Percentiles rank a stretch among this genome's conserved stretches.
These are phyloP conservation scores for Embiotoca jacksoni DNA, from an alignment of 2,113 vertebrate genomes.

Conservation along the genomic window DNA sequence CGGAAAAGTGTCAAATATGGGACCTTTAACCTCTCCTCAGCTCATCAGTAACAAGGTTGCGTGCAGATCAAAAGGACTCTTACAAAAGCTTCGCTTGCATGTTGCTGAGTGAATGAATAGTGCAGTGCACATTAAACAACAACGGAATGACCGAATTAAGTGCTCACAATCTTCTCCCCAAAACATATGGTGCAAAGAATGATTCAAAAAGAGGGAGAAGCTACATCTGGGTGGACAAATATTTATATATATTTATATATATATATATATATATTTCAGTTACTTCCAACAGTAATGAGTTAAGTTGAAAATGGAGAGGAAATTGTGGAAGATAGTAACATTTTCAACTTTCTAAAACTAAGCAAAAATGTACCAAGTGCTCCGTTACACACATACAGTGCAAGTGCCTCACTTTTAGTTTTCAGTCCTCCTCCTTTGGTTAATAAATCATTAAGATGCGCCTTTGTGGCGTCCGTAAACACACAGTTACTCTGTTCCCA, in stretches of 20 bases:
- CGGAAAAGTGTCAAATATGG: no score
- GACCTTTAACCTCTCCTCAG: no score
- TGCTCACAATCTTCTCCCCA: not conserved
- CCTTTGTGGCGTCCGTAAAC: conserved; percentile 26
- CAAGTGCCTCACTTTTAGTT: conserved; percentile 72
- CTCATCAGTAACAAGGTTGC: conserved; percentile 11
- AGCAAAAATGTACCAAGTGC: conserved; percentile 49
- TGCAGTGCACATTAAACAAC: conserved; percentile 28
- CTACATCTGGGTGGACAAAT: not conserved
- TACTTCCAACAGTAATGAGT: conserved; percentile 34
- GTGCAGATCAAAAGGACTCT: not conserved
- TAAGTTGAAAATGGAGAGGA: conserved; percentile 15
- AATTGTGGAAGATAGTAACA: conserved; percentile 11
- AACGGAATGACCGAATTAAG: conserved; percentile 48
- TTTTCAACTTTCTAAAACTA: conserved; percentile 23
- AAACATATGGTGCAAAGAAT: conserved; percentile 18
- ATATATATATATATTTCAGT: not conserved
- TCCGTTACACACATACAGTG: conserved; percentile 52
- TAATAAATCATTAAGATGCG: conserved; percentile 9
- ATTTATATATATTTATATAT: not conserved
- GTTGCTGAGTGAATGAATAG: conserved; percentile 1
- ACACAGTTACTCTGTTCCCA: conserved; percentile 38
- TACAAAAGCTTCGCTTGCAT: not conserved
- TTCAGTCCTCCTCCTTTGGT: conserved; percentile 58
- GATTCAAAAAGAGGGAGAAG: not conserved